Evolutionary conservation across 1,140 invertebrate genomes (phyloP), one percentile per base, ranked within the genome.

Genomic region (Drosophila carrolli): DNA sequence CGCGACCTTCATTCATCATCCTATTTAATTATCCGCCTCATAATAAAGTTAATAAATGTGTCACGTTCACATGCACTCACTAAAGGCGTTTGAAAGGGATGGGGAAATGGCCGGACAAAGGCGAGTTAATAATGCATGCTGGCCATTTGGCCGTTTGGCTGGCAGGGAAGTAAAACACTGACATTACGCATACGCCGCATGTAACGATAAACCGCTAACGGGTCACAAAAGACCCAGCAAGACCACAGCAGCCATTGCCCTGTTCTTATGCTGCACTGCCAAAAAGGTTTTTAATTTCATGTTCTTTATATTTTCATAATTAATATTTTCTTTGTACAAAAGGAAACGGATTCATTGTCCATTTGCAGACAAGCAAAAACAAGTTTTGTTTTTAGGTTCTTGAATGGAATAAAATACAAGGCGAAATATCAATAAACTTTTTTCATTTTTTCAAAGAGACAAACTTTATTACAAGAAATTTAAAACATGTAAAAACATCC

Each of bases 11-110:
- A 74, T 81, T 78, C 63, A 68, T 78, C 78, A 78, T 19, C 23
- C 56, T 72, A 86, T 88, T 86, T 86, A 86, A 86, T 86, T 82
- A 88, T 62, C 62, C 57, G 40, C 43, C 62, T 63, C 62, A 76
- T 88, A 76, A 73, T 76, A 27, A 10, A n/a, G 44, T 68, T 78
- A 63, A 73, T 68, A 78, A 78, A 75, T 75, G 58, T 74, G 58
- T 67, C 73, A 59, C 70, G 70, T 73, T 41, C 40, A 27, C 19
- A 38, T 76, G 48, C 62, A 51, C 14, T 16, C 44, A 14, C 37
- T 41, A 66, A 60, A 41, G 56, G 73, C 11, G 10, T 23, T 41
- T 51, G 7, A 13, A 19, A 9, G 5, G 14, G 40, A 11, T 0
- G 9, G 14, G 11, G 10, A 43, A 35, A 44, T 37, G 50, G 23